Percentiles rank a stretch among this genome's conserved stretches.
These are phyloP conservation scores for Drosophila sp. DNA, from an alignment of 1,140 invertebrate species.

Conservation along the genomic window DNA sequence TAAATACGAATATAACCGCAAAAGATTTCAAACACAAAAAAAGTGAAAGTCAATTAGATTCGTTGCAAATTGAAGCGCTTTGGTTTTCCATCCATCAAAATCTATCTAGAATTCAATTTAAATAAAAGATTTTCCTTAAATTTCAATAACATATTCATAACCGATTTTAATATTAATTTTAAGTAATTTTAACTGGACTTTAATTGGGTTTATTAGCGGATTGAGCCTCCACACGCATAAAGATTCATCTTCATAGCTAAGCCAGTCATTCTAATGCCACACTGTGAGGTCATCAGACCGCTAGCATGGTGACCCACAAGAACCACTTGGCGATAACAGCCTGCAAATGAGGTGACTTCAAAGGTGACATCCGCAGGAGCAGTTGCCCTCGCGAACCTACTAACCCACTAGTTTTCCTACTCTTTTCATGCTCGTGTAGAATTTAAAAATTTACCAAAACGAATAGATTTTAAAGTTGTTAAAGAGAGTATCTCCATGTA, in stretches of 20 bases:
- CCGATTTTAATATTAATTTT: too few species aligned
- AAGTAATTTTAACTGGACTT: too few species aligned
- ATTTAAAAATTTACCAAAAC: not conserved
- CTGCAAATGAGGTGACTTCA: conserved; percentile 7
- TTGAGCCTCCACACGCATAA: too few species aligned
- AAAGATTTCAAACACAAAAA: not conserved
- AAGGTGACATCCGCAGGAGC: not conserved
- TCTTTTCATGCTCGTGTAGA: not conserved
- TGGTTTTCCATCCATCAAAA: too few species aligned
- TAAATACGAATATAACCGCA: not conserved
- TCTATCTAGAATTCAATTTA: too few species aligned
- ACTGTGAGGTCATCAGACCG: not conserved
- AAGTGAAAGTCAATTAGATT: conserved; percentile 37
- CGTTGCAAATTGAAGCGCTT: too few species aligned
- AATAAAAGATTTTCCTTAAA: too few species aligned
- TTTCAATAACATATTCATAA: too few species aligned
- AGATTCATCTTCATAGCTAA: conserved; percentile 15
- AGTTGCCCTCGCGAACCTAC: not conserved
- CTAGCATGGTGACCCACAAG: not conserved
- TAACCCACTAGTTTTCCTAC: not conserved
- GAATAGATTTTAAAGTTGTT: conserved; percentile 11
- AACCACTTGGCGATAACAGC: not conserved
- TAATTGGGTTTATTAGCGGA: too few species aligned
- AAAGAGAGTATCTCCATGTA: conserved; percentile 1
- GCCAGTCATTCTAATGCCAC: too few species aligned